These are phyloP conservation scores for Ectemnius lituratus DNA, from an alignment of 2,888 invertebrate genomes.

Conservation along the genomic window DNA sequence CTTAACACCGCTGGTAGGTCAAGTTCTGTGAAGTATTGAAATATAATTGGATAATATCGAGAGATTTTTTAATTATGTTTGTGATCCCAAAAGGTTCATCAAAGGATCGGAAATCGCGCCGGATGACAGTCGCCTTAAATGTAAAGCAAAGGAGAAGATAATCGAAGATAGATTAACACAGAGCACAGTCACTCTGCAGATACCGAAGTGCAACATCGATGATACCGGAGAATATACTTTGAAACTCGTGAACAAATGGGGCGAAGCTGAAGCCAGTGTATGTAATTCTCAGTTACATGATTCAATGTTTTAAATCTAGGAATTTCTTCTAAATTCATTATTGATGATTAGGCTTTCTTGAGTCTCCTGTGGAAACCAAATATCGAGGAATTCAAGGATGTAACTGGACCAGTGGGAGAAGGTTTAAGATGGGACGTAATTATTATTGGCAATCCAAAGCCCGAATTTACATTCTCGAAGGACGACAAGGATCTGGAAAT, in stretches of 20 bases:
- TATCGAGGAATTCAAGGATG: slow-evolving; percentile 87
- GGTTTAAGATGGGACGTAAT: slow-evolving; percentile 88
- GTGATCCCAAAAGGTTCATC: slow-evolving; percentile 79
- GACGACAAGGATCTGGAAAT: slow-evolving; percentile 83
- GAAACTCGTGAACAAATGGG: slow-evolving; percentile 89
- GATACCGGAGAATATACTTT: slow-evolving; percentile 92
- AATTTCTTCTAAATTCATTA: background rate
- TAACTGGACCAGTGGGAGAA: slow-evolving; percentile 87
- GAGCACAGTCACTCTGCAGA: slow-evolving; percentile 87
- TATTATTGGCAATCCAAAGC: slow-evolving; percentile 93
- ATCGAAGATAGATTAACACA: slow-evolving; percentile 89
- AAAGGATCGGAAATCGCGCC: slow-evolving; percentile 85
- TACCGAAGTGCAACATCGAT: slow-evolving; percentile 83
- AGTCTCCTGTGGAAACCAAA: slow-evolving; percentile 89
- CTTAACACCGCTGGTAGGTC: background rate
- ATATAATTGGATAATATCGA: background rate
- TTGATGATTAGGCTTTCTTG: slow-evolving; percentile 80
- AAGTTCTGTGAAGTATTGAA: background rate
- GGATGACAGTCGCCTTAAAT: slow-evolving; percentile 82
- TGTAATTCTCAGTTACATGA: slow-evolving; percentile 54
- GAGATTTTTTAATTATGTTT: background rate
- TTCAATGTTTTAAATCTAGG: background rate
- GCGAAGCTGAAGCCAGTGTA: slow-evolving; percentile 85
- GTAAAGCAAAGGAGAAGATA: slow-evolving; percentile 83
- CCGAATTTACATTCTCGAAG: slow-evolving; percentile 90